phyloP scores from a whole-genome alignment of 2,888 invertebrate species.

The Elysia crispata region DNA sequence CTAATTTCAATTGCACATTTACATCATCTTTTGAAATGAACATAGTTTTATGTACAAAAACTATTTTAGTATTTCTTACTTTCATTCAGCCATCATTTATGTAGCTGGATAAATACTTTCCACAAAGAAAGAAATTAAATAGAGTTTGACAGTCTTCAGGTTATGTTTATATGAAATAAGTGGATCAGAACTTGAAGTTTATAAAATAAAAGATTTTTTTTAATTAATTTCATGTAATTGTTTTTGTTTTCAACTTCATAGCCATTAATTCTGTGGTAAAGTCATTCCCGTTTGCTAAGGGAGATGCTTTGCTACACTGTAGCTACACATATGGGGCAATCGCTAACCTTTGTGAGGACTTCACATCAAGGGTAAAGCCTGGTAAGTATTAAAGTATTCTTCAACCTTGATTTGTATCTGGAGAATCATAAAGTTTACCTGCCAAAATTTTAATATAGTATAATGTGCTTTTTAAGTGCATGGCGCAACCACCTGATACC shows the following conservation, averaged over 20 bases:
- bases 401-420: no score
- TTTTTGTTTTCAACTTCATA: constrained; percentile 42
- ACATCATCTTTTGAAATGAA: no score
- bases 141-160: no score
- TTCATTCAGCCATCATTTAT: no score
- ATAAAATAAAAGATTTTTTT: neutral
- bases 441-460: neutral
- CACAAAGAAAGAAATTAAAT: no score
- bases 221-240: neutral
- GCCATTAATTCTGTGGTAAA: constrained; percentile 64
- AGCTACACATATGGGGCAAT: constrained; percentile 60
- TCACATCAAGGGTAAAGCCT: constrained; percentile 39
- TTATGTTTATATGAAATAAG: no score
- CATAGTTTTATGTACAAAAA: no score
- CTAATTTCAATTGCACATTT: no score
- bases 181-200: neutral
- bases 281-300: constrained; percentile 54
- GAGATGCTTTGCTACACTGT: constrained; percentile 62
- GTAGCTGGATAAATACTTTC: no score
- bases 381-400: constrained; percentile 14
- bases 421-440: neutral
- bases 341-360: constrained; percentile 49
- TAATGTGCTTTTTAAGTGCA: no score
- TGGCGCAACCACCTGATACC: no score
- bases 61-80: no score